These are phyloP conservation scores for Stomatorhinus walkeri DNA, from an alignment of 2,797 vertebrate genomes.

Conservation along the genomic window DNA sequence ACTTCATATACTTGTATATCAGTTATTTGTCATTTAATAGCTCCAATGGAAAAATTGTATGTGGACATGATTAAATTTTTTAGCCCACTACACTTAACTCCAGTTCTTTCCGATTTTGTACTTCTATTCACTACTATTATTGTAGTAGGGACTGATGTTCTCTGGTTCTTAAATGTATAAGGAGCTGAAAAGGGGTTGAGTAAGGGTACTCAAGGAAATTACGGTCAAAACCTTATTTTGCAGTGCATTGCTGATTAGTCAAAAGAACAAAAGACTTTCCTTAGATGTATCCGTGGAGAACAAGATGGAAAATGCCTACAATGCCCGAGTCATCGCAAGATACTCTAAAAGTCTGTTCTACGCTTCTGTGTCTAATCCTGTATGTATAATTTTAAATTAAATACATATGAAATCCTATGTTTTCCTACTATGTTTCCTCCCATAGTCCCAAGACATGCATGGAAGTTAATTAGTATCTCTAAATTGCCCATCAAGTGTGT, in stretches of 20 bases:
- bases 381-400: conserved; percentile 47
- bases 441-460: background rate
- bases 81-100: background rate
- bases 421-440: background rate
- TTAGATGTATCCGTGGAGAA: conserved; percentile 70
- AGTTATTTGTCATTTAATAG: background rate
- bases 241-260: conserved; percentile 70
- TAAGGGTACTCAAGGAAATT: background rate
- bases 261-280: conserved; percentile 64
- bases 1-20: background rate
- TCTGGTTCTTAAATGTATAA: background rate
- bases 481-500: background rate
- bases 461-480: background rate
- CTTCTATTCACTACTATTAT: background rate
- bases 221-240: conserved; percentile 29
- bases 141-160: background rate
- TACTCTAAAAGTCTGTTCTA: conserved; percentile 82
- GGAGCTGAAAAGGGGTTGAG: background rate
- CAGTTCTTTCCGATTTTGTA: background rate
- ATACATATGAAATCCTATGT: background rate
- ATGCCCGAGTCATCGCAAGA: conserved; percentile 60
- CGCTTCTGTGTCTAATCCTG: conserved; percentile 64
- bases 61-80: background rate
- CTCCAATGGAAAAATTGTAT: conserved; percentile 2
- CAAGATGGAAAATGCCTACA: conserved; percentile 78